Evolutionary conservation across 2,888 invertebrate genomes (phyloP), one percentile per base, ranked within the genome.

Genomic region (Nipponacmea schrenckii): DNA sequence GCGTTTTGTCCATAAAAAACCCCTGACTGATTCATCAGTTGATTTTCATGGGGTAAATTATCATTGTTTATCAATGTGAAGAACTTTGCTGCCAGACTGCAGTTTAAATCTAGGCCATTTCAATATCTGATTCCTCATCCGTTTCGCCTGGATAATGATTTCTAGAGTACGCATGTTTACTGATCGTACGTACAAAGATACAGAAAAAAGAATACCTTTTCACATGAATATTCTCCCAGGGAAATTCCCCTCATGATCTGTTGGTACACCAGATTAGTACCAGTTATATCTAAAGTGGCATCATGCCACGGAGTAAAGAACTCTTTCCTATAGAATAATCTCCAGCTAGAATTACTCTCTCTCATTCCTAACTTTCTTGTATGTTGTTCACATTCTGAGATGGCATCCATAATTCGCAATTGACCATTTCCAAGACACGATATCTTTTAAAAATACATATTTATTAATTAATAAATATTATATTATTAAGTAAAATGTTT

Each of bases 311-410:
- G 84, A 24, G 80, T 79, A 73, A 85, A 85, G 73, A 80, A 84
- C 70, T 85, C 85, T 66, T 80, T 79, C 66, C 85, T 78, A 76
- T 84, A 84, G 71, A 83, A 85, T 0, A 85, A 74, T 39, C 84
- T 72, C 85, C 85, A 85, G 14, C 80, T 74, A 66, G 83, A 80
- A 71, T 79, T 83, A 70, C 83, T 84, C 69, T 85, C 84, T 15
- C 81, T 78, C 78, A 85, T 80, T 17, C 84, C 84, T 76, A 82
- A 78, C 62, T 80, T 79, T 46, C 80, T 81, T 39, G 84, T 81
- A 71, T 81, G 79, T 62, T 83, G 82, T 74, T 85, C 85, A 73
- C 84, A 84, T 77, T 85, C 85, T 0, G 82, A 80, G 12, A 85
- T 79, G 27, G 85, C 84, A 68, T 85, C 84, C 81, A 85, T 79